Base-by-base conservation (phyloP, 2,113 vertebrate genomes). In the Aplodontia rufa region DNA sequence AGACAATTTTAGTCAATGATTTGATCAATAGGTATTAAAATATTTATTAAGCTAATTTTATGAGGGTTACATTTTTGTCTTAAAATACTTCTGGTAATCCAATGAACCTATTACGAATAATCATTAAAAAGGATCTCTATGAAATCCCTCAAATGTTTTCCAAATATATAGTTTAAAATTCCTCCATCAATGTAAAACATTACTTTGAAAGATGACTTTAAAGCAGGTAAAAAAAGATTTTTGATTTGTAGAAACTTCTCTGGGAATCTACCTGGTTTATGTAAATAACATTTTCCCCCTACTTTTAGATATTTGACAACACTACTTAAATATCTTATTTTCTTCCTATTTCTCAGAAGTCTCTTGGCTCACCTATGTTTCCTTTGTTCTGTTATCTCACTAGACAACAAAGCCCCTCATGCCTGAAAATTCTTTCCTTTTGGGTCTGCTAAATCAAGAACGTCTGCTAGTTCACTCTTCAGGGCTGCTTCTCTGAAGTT, bases 351-450 rank as follows among this genome's bases (percentile, higher is more conserved):
- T 89, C 42, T 93, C 58, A 84, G 80, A 93, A 80, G 32, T 96
- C 72, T 83, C 17, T 75, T 60, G 45, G 24, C 51, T 87, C 58
- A 81, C 60, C 20, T 30, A 5, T 88, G 24, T 88, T 96, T 94
- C 75, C 62, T 89, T 95, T 97, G 47, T 96, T 91, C 87, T 72
- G 6, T 94, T 93, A 72, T 85, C 79, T 96, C 58, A 75, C 79
- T 49, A 93, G 72, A 90, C 89, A 95, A 88, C 93, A 96, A 95
- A 95, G 78, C 1, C 79, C 49, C 58, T 79, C 1, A 1, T 87
- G 62, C 51, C 72, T 83, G 80, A 79, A 88, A 83, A 49, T 75
- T 60, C 69, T 91, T 85, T 94, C 55, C n/a, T 47, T 93, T 76
- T 90, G 83, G 55, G 90, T 84, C 74, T 95, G 90, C 74, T 76